A percentile compares a stretch with the other conserved stretches of the same genome.
Evolutionary conservation across 1,140 invertebrate species (phyloP).

Genomic region (Hyposmocoma kahamanoa): DNA sequence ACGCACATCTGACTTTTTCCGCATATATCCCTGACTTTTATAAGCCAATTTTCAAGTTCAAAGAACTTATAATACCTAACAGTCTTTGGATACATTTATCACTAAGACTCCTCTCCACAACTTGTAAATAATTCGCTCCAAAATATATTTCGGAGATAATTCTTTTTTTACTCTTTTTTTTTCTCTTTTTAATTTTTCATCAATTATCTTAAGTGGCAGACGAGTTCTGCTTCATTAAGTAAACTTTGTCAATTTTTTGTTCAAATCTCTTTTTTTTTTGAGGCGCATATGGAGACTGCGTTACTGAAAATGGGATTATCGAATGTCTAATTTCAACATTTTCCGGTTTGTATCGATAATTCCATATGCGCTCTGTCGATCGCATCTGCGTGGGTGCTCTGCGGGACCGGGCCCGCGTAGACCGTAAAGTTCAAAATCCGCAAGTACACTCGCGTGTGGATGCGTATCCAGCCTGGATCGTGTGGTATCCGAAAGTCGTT

Average conservation of each 20-base stretch:
- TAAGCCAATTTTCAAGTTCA: constrained; percentile 55
- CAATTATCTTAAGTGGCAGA: constrained; percentile 7
- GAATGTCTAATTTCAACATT: background rate
- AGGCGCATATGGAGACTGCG: background rate
- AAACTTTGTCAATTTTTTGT: background rate
- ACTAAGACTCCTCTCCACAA: constrained; percentile 61
- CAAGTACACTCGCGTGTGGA: background rate
- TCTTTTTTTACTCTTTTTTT: too few species aligned
- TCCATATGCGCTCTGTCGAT: background rate
- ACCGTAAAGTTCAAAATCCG: background rate
- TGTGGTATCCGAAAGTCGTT: background rate
- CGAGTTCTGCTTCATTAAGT: background rate
- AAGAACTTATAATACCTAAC: constrained; percentile 67
- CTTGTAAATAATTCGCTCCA: constrained; percentile 70
- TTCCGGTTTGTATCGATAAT: background rate
- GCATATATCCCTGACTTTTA: constrained; percentile 51
- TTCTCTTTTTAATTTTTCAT: constrained; percentile 25
- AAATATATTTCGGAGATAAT: constrained; percentile 69
- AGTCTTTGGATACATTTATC: constrained; percentile 70
- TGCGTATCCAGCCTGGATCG: background rate
- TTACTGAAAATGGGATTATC: background rate
- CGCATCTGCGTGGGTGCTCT: background rate
- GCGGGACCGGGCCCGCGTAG: background rate
- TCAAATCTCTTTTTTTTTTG: background rate
- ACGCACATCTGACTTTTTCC: constrained; percentile 53